phyloP scores from a whole-genome alignment of 2,797 vertebrate genomes.

The Triplophysa bombifrons region DNA sequence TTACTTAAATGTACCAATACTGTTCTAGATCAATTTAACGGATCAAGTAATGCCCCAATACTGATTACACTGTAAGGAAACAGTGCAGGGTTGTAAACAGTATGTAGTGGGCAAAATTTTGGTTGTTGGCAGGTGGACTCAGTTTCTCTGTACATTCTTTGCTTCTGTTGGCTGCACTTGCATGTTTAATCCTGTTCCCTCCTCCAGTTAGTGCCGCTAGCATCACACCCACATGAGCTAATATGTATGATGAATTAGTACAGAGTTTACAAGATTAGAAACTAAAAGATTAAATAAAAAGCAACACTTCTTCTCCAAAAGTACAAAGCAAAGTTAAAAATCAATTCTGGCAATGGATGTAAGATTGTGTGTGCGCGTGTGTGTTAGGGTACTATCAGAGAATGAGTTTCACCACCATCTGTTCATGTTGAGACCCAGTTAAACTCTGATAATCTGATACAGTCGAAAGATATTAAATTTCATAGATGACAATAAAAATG shows the following conservation, averaged over 20 bases:
- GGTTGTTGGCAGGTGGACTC: conserved; percentile 34
- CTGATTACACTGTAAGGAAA: neutral
- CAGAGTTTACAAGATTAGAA: neutral
- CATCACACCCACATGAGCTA: conserved; percentile 16
- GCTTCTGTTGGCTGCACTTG: conserved; percentile 17
- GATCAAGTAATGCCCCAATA: neutral
- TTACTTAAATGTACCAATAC: no score
- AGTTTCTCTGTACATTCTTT: conserved; percentile 52
- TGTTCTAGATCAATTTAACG: no score
- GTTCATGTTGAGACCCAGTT: conserved; percentile 32
- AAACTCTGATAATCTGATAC: conserved; percentile 42
- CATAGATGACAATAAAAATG: neutral
- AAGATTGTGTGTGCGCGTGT: neutral
- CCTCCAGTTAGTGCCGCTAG: conserved; percentile 23
- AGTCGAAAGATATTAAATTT: conserved; percentile 58
- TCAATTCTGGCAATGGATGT: neutral
- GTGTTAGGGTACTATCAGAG: conserved; percentile 4
- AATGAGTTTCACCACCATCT: conserved; percentile 47
- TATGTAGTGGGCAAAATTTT: neutral
- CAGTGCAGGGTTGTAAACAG: neutral
- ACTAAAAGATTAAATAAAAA: neutral
- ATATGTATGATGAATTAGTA: conserved; percentile 20
- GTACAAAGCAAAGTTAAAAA: neutral
- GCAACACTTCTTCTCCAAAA: neutral
- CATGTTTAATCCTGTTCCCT: conserved; percentile 37